Percentiles rank a stretch among this genome's conserved stretches.
These are phyloP conservation scores for Notospermus geniculatus DNA, from an alignment of 1,140 invertebrate species.

Conservation along the genomic window DNA sequence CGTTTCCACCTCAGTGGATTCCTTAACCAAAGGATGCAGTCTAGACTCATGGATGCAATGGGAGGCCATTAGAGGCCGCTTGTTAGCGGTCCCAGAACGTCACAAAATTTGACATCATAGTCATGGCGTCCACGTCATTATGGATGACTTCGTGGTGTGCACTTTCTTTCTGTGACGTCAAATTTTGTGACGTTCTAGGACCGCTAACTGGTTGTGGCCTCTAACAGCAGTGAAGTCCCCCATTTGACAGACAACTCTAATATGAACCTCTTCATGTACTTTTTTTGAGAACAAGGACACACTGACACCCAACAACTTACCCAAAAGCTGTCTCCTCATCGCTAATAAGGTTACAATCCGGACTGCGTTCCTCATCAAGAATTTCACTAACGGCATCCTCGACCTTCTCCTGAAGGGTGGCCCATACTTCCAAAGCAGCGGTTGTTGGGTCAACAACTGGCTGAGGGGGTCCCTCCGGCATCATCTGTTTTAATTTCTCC, in stretches of 20 bases:
- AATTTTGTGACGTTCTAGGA: too few species aligned
- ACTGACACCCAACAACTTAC: conserved; percentile 17
- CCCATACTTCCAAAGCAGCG: conserved; percentile 40
- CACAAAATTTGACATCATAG: conserved; percentile 4
- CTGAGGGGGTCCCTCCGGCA: conserved; percentile 18
- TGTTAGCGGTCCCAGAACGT: too few species aligned
- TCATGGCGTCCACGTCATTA: too few species aligned
- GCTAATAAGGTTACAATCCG: conserved; percentile 29
- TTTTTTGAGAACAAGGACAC: background rate
- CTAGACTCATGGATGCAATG: too few species aligned
- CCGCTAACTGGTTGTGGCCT: too few species aligned
- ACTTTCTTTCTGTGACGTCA: too few species aligned
- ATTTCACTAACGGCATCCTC: conserved; percentile 18
- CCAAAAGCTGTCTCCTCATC: conserved; percentile 29
- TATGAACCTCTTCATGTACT: background rate
- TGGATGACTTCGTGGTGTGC: too few species aligned
- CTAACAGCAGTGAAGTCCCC: too few species aligned
- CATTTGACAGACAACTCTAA: too few species aligned
- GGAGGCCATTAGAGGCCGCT: too few species aligned
- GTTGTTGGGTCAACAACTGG: conserved; percentile 30
- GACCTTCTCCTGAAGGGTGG: conserved; percentile 19
- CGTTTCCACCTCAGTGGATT: background rate
- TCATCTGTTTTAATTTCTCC: conserved; percentile 49
- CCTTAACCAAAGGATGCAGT: background rate
- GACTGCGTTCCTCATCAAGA: conserved; percentile 24